Conservation (phyloP, 2,113 vertebrate genomes). For the Brevimyrus niger region DNA sequence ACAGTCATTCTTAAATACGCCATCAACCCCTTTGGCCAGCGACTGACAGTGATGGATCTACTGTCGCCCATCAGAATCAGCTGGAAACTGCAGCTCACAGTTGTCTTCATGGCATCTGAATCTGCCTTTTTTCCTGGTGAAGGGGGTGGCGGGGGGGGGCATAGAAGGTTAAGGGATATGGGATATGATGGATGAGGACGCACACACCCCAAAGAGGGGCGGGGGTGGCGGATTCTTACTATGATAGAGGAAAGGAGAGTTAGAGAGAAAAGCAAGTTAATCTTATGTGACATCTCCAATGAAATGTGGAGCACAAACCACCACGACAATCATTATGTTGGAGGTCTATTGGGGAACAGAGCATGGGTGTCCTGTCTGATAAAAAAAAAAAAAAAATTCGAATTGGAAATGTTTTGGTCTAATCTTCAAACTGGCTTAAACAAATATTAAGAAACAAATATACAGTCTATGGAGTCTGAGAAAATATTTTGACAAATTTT, state of each 20-base stretch:
- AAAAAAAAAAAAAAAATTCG: background rate
- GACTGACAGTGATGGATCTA: conserved; percentile 66
- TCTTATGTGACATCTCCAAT: background rate
- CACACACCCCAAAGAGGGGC: conserved; percentile 21
- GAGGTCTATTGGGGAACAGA: background rate
- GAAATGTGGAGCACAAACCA: background rate
- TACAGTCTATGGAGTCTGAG: background rate
- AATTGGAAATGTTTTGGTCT: background rate
- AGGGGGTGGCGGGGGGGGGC: conserved; percentile 36
- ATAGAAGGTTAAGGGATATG: conserved; percentile 35
- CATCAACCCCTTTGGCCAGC: conserved; percentile 30
- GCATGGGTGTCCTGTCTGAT: background rate
- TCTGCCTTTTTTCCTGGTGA: conserved; percentile 43
- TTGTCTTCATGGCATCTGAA: conserved; percentile 25
- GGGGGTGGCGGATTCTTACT: conserved; percentile 25
- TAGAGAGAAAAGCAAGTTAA: conserved; percentile 5
- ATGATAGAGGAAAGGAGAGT: conserved; percentile 14
- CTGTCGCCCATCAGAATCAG: conserved; percentile 42
- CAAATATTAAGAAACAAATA: background rate
- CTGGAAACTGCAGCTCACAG: conserved; percentile 42
- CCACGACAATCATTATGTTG: background rate
- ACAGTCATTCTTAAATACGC: conserved; percentile 22
- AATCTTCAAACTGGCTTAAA: background rate
- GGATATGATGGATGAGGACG: conserved; percentile 62
- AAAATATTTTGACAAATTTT: background rate